Evolutionary conservation across 1,140 invertebrate genomes (phyloP), one percentile per base, ranked within the genome.

Genomic region (Calephelis nemesis): DNA sequence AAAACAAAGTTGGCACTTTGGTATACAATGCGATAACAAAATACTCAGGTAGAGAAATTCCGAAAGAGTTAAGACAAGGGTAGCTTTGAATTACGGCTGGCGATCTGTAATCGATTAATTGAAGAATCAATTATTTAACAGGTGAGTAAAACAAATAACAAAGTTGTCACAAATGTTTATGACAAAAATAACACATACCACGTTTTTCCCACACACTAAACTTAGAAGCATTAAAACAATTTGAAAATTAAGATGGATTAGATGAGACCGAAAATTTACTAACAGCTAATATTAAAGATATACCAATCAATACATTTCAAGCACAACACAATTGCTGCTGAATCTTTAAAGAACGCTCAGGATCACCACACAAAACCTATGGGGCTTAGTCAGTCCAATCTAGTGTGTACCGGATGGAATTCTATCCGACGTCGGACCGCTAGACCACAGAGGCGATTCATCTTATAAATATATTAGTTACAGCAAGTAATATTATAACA

Each of bases 131-230:
- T n/a, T n/a, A n/a, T n/a, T n/a, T 0, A 19, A 19, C 15, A 19
- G 15, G 15, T 19, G 1, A 19, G 15, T 19, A 19, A 19, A 19
- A 75, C 40, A 77, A 75, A 50, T 65, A 75, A 67, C 49, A 87
- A 88, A 76, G 72, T 30, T 73, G n/a, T 82, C 5, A 73, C 73
- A 58, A 71, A 78, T 70, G 72, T 70, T 67, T 87, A 88, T 81
- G 79, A 78, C 47, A 71, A 77, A 75, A 67, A 80, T 62, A 80
- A 73, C 79, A 85, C 82, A 73, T 85, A 58, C 75, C 73, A 68
- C 79, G 78, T 63, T 82, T 79, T 75, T 77, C 79, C 15, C 79
- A n/a, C 62, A 80, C 76, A 64, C 68, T 84, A 68, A 84, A 81
- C 66, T 19, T 68, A 68, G 66, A 62, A 69, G 75, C 72, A 72